Base-by-base conservation (phyloP, 2,888 invertebrate genomes). In the Napeogenes inachia region DNA sequence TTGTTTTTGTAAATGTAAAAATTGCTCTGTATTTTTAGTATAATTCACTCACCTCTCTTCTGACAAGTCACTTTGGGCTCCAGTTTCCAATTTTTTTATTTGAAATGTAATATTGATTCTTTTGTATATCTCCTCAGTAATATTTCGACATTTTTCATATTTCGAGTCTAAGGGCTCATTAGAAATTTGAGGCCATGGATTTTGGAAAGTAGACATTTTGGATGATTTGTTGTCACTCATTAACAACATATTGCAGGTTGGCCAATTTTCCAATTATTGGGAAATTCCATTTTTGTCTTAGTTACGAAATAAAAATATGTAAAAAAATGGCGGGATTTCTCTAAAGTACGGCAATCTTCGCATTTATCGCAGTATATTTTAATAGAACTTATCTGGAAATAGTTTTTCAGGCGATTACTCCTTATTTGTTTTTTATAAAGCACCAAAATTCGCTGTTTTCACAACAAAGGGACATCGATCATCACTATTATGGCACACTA, bases 101-200 rank as follows among this genome's bases (percentile, higher is more conserved):
- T 89, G 82, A 79, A 90, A 89, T 4, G 89, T 90, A 63, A 90
- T 87, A 71, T 90, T 83, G 65, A 90, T 90, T 70, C 90, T 82
- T 64, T 90, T 90, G 70, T 90, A 90, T 69, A 90, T 90, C 68
- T 90, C 90, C 61, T 89, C 89, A 0, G 89, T 86, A 8, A 90
- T 90, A 72, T 89, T 85, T 4, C 85, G 79, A 75, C 89, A 90
- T 77, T 90, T 90, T 63, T 90, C 89, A 56, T 89, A 86, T 68
- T 84, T 89, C 0, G 86, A 79, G 66, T 84, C 77, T 10, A 83
- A 69, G 8, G 73, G 75, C 63, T 84, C 81, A 13, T 71, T 78
- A 2, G 71, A 60, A 45, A 78, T 65, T 5, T 78, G 70, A 3
- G 80, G 71, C 89, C 89, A 89, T 59, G 79, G 78, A 35, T 82